Evolutionary conservation across 1,140 invertebrate species (phyloP), one percentile per base, ranked within the genome.

Genomic region (Halictus rubicundus): DNA sequence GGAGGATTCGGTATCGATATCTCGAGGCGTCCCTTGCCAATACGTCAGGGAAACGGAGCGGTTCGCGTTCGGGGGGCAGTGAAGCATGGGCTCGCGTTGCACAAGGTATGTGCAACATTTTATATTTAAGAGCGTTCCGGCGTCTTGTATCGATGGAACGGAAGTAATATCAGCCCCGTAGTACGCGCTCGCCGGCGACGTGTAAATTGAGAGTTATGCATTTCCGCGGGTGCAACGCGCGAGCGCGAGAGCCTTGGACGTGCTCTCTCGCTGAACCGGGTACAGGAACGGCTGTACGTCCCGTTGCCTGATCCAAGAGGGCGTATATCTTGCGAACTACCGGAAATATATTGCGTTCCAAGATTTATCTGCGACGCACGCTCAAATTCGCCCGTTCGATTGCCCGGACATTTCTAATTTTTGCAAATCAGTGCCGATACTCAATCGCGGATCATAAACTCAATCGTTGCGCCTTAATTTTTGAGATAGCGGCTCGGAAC

Each of bases 171-270:
- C 81, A 54, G 81, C 25, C 42, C 49, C n/a, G 27, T n/a, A 52
- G 19, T 27, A 27, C 49, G 32, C 60, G 25, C 16, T 77, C 27
- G 21, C 54, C 60, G 66, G 71, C 70, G 42, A 68, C 73, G 83
- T 68, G 74, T 68, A 82, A 86, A 86, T 86, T 85, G 84, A 85
- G 83, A 86, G 79, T 86, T 85, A 86, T 86, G 84, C 70, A 85
- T 78, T 84, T 85, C 61, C 54, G 69, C 75, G 70, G 59, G 52
- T 49, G 61, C 65, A 32, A 52, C 49, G 49, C 49, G 49, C 46
- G 54, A 37, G 42, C 59, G 68, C 61, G 68, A 72, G 49, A 72
- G 49, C 61, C 5, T 46, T 46, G 42, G 27, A 57, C 49, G 27
- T 42, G n/a, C 49, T 32, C 49, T 32, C 63, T 21, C 8, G n/a